These are phyloP conservation scores for Microplitis demolitor DNA, from an alignment of 1,140 invertebrate species.

Conservation along the genomic window DNA sequence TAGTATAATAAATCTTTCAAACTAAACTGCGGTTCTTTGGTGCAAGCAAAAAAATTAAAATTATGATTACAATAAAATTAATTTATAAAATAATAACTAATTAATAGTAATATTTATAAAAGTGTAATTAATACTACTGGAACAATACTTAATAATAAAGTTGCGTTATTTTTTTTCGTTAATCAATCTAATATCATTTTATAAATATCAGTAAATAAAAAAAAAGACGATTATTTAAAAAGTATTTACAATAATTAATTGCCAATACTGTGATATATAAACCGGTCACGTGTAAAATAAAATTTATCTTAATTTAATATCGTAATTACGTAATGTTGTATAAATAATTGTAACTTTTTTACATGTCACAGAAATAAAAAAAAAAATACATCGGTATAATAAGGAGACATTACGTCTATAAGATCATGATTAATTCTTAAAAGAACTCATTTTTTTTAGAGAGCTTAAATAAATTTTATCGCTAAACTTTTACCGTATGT, in stretches of 20 bases:
- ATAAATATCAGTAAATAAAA: not conserved
- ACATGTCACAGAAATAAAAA: not conserved
- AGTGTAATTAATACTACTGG: not conserved
- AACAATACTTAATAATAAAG: not conserved
- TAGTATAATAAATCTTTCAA: not conserved
- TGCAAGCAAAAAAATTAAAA: conserved; percentile 15
- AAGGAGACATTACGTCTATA: no score
- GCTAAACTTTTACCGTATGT: no score
- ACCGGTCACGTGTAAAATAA: not conserved
- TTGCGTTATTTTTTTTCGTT: not conserved
- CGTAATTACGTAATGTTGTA: not conserved
- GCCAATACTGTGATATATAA: not conserved
- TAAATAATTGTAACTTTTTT: not conserved
- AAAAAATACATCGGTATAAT: not conserved
- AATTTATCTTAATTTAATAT: not conserved
- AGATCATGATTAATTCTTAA: no score
- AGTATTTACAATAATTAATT: not conserved
- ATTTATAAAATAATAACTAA: not conserved
- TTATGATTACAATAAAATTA: not conserved
- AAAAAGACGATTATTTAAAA: not conserved
- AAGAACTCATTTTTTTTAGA: no score
- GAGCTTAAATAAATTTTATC: no score
- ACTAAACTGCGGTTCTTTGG: conserved; percentile 21
- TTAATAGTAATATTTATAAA: not conserved
- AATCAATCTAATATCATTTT: not conserved